Percentiles rank a stretch among this genome's conserved stretches.
Conservation (phyloP, 92 coral and sea anemone genomes). For the Epizoanthus rinbou region DNA sequence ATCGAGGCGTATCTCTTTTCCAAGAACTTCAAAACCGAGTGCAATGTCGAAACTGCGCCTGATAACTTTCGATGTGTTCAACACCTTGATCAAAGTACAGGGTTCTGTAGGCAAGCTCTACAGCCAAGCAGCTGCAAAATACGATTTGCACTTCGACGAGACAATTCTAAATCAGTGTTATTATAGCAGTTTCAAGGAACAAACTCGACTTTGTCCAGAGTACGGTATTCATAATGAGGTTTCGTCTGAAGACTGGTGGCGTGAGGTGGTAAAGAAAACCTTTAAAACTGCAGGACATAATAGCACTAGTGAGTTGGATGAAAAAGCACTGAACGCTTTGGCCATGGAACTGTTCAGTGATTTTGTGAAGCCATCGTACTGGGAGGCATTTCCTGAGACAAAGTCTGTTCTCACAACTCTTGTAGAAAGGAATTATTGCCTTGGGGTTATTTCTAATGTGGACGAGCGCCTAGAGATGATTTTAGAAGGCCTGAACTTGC, state of each 20-base stretch:
- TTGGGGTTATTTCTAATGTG: conserved; percentile 89
- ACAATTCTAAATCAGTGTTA: conserved; percentile 62
- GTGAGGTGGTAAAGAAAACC: conserved; percentile 61
- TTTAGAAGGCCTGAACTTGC: conserved; percentile 57
- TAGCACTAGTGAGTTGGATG: conserved; percentile 28
- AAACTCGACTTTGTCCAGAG: conserved; percentile 68
- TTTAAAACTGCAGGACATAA: conserved; percentile 62
- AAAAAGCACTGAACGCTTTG: conserved; percentile 49
- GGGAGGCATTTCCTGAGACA: conserved; percentile 87
- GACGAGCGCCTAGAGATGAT: conserved; percentile 81
- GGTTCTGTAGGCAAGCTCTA: conserved; percentile 81
- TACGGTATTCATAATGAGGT: conserved; percentile 66
- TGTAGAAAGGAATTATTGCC: conserved; percentile 42
- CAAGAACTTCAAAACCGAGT: too few relatives aligned
- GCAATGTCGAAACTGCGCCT: conserved; percentile 55
- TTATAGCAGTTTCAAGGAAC: conserved; percentile 58
- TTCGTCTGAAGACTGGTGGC: conserved; percentile 80
- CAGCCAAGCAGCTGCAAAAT: conserved; percentile 65
- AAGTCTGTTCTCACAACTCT: conserved; percentile 63
- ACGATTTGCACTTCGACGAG: conserved; percentile 55
- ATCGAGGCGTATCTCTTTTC: too few relatives aligned
- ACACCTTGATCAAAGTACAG: conserved; percentile 81
- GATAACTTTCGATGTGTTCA: conserved; percentile 83
- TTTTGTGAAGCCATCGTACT: conserved; percentile 55
- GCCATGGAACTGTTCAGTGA: conserved; percentile 63